phyloP scores from a whole-genome alignment of 1,140 invertebrate species.

The Contarinia nasturtii region DNA sequence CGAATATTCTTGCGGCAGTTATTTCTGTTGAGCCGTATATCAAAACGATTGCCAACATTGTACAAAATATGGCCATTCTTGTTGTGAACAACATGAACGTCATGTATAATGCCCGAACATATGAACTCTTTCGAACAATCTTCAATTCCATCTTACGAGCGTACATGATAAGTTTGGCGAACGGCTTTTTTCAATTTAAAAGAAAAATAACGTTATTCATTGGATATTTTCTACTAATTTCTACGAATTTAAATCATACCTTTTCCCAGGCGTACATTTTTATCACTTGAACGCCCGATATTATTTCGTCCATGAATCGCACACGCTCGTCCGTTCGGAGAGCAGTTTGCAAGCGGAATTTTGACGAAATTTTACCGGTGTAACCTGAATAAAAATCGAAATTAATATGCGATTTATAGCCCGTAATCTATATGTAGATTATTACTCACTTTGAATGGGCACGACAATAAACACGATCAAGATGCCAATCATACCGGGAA shows the following conservation, averaged over 20 bases:
- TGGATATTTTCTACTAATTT: too few relatives aligned
- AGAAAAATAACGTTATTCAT: too few relatives aligned
- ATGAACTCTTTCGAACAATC: constrained; percentile 39
- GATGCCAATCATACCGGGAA: constrained; percentile 30
- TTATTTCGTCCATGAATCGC: constrained; percentile 59
- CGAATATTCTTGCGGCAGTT: constrained; percentile 34
- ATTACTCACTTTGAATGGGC: constrained; percentile 33
- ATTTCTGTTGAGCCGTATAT: background rate
- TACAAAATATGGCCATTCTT: constrained; percentile 41
- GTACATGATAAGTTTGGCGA: constrained; percentile 35
- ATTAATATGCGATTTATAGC: too few relatives aligned
- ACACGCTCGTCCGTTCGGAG: constrained; percentile 54
- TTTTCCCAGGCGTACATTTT: constrained; percentile 70
- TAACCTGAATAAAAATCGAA: constrained; percentile 28
- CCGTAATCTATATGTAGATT: constrained; percentile 16
- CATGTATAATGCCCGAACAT: constrained; percentile 51
- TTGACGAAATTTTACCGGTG: constrained; percentile 43
- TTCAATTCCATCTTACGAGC: constrained; percentile 39
- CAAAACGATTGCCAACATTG: constrained; percentile 33
- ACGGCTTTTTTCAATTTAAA: constrained; percentile 58
- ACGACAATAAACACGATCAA: constrained; percentile 35
- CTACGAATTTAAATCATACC: too few relatives aligned
- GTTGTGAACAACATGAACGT: constrained; percentile 50
- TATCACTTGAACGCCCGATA: constrained; percentile 42
- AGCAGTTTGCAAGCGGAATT: constrained; percentile 39